Conservation (phyloP, 2,797 vertebrate species). For the Tragelaphus oryx region DNA sequence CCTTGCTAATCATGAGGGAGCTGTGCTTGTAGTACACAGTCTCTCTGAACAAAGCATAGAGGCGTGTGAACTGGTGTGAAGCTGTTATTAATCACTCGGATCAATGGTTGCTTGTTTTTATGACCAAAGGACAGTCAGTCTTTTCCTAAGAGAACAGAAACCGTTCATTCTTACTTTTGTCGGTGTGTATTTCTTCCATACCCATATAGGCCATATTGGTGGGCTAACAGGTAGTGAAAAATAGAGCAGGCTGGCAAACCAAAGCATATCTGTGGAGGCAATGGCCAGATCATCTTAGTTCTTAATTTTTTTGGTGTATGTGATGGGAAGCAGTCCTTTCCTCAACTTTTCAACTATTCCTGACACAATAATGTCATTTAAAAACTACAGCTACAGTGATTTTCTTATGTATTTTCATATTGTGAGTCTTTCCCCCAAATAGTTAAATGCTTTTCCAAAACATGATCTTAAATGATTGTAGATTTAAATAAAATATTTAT, state of each 20-base stretch:
- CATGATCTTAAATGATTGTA: neutral
- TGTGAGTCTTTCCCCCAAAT: neutral
- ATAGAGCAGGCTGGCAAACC: neutral
- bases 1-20: neutral
- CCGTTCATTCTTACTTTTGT: neutral
- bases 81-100: neutral
- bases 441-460: neutral
- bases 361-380: neutral
- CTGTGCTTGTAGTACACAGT: neutral
- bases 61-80: neutral
- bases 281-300: neutral
- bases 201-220: neutral
- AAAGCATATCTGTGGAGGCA: neutral
- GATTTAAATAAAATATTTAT: neutral
- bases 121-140: neutral
- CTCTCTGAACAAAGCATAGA: neutral
- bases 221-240: neutral
- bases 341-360: neutral
- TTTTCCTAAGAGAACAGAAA: neutral
- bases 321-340: neutral
- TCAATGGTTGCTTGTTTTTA: constrained; percentile 11
- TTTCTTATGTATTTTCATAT: neutral
- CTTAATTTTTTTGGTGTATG: neutral
- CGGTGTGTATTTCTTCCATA: neutral
- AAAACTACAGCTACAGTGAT: neutral